Base-by-base conservation (phyloP, 2,113 vertebrate genomes). In the Peromyscus maniculatus region DNA sequence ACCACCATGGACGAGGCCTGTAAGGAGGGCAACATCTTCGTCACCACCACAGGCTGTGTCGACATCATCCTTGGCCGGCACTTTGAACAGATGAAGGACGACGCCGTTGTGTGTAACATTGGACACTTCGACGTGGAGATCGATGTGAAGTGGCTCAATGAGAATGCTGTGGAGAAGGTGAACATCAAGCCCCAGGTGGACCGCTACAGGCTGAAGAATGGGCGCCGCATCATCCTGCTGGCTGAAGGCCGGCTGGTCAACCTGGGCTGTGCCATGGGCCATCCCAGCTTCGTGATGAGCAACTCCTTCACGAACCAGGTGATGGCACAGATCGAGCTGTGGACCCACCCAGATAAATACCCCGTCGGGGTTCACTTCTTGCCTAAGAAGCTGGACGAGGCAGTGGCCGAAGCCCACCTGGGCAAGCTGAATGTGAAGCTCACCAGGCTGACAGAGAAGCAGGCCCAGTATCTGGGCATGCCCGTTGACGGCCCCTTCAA, bases 281-380 rank as follows among this genome's bases (percentile, higher is more conserved):
- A 99, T 95, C 99, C 99, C 0, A 99, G 99, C 95, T 99, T 99
- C 5, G 99, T 99, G 90, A 99, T 99, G 99, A 99, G 99, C 99
- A 99, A 99, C 98, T 99, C 99, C 72, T 99, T 99, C 98, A 99
- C 99, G 97, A 99, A 99, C 97, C 99, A 99, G 98, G 99, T 99
- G 91, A 97, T 99, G 98, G 99, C 99, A 9, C 99, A 99, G 98
- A 99, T 99, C 0, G 99, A 99, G 98, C 98, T 99, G 97, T 99
- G 99, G 99, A 99, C 98, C 28, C 99, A 99, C 94, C 99, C 99
- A 0, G 99, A 98, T 92, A 99, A 99, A 95, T 99, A 99, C 7
- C 97, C 99, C 0, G 52, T 99, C 0, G 99, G 99, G 36, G 99
- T 99, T 26, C 99, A 99, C 98, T 99, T 99, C 98, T 83, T 99